Evolutionary conservation across 2,113 vertebrate genomes (phyloP), one percentile per base, ranked within the genome.

Genomic region (Alligator mississippiensis): DNA sequence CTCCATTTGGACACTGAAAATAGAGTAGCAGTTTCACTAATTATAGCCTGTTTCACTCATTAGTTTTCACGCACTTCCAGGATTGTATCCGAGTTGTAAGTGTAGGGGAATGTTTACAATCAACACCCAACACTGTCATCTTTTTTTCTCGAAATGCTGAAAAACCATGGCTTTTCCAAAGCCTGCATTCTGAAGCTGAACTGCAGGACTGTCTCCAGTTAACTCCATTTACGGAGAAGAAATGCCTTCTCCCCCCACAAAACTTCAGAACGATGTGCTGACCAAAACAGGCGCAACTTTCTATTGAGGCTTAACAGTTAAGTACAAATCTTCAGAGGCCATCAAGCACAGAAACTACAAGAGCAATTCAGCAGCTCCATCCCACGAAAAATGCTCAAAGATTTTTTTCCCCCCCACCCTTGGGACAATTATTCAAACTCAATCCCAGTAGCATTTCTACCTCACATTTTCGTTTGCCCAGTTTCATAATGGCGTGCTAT

Each of bases 1-100:
- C 11, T 28, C 30, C 47, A 28, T 54, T 47, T 60, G 59, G 62
- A 74, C 70, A 74, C 15, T 75, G 47, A 25, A 54, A 15, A 25
- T 7, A 27, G 38, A 54, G 34, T 24, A 34, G 13, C 58, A 83
- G 30, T 28, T 55, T 75, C 60, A 24, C 14, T 78, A 1, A 91
- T 27, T 12, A n/a, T 12, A 14, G 21, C 28, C 21, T 18, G 25
- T 30, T 74, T 30, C 63, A 34, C 64, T 77, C 68, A 70, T 34
- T 24, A 2, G 25, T 60, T 60, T 34, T 60, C 85, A 79, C 28
- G 58, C 16, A 6, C 1, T 0, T 0, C 30, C 16, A 54, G 47
- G 34, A 70, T 16, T 6, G 68, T 34, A 18, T 70, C 21, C 2
- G 25, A 70, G 47, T 16, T 19, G 27, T 75, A 66, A 19, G 13